Evolutionary conservation across 2,888 invertebrate genomes (phyloP), one percentile per base, ranked within the genome.

Genomic region (Aradus depressus): DNA sequence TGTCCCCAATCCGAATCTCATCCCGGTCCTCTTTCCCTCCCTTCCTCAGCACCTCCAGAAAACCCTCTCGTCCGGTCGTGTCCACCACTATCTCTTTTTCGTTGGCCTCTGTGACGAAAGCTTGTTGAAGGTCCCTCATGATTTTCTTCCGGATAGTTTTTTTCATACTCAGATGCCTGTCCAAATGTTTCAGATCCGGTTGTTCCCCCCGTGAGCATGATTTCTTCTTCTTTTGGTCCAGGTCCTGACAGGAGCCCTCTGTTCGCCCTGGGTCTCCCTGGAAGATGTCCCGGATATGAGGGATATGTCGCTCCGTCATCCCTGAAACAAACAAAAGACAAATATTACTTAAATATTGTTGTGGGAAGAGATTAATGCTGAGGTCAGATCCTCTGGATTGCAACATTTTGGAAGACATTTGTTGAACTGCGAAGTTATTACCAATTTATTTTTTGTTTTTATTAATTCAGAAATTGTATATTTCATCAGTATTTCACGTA

Each of bases 101-200:
- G 10, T 47, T 47, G 38, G 45, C 42, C 39, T 55, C 55, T 1
- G 52, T 53, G 10, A 55, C 55, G 25, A 52, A 53, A 4, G 55
- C 55, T 28, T 55, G 52, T 41, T 55, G 55, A 4, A 55, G 31
- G 31, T 55, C 55, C 22, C 55, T 19, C 55, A 55, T 55, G 35
- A 55, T 55, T 35, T 55, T 55, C 37, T 55, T 55, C 44, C 55
- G 71, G 60, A 86, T 85, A 16, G 85, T 86, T 66, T 86, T 86
- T 72, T 87, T 86, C 86, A 86, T 86, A 65, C 85, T 85, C 62
- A 87, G 74, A 67, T 86, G 85, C 60, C 85, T 72, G 64, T 87
- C 86, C 35, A 86, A 68, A 18, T 85, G 85, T 63, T 80, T 79
- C 37, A 81, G 80, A 65, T 80, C 79, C 44, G 76, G 78, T 62